Evolutionary conservation across 2,113 vertebrate species (phyloP), one percentile per base, ranked within the genome.

Genomic region (Myrmophylax atrothorax): DNA sequence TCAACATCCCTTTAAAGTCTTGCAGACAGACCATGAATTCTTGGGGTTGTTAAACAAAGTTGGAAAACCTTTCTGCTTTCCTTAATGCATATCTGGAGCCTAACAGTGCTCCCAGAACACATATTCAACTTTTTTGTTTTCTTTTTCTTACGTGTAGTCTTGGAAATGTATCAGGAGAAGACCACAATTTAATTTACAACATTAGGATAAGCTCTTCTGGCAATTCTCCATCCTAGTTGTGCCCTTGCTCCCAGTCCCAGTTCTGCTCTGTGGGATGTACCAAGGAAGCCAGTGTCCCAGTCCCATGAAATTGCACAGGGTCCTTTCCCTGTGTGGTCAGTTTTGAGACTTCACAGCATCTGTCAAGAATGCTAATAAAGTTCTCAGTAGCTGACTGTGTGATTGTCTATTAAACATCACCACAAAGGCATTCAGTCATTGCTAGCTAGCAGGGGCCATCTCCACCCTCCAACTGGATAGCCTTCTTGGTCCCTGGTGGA

Each of bases 361-460:
- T 85, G 64, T 69, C 93, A 84, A 87, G 52, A 28, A 53, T 5
- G 24, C 55, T 72, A 93, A 89, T 91, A 72, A 95, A 95, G 60
- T 52, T 92, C 56, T 75, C 84, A 63, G 60, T 44, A 78, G 69
- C 4, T 62, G 50, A 19, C 38, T 66, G 29, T 31, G 42, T 35
- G 17, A 38, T 5, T 68, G 26, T 60, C 78, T 79, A 53, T 79
- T 83, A 58, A 91, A 59, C 26, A 76, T 16, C 31, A 63, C 14
- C 38, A 60, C 63, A 84, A 82, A 67, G 63, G 33, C 29, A 18
- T 26, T 47, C 50, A 70, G 59, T 33, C 68, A 31, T 7, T 52
- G 49, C 49, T 53, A 66, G 55, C 72, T 23, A 40, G 44, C 58
- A 59, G 40, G 25, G 56, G 37, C n/a, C 28, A 29, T 18, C 31